Percentiles rank a stretch among this genome's conserved stretches.
phyloP scores from a whole-genome alignment of 2,797 vertebrate species.

The Prionace glauca region DNA sequence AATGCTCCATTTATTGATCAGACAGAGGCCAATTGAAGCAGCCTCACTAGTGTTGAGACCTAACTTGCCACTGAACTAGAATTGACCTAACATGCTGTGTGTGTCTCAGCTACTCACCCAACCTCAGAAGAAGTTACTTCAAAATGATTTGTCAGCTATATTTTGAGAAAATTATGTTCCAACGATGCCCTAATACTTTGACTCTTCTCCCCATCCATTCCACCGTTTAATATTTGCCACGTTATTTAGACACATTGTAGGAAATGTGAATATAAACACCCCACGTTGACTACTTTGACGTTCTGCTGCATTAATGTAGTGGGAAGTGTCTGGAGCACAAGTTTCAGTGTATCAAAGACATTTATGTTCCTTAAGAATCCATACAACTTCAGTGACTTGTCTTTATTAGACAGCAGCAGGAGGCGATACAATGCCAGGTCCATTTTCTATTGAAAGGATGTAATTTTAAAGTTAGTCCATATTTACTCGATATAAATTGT shows the following conservation, averaged over 20 bases:
- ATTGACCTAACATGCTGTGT: neutral
- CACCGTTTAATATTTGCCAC: neutral
- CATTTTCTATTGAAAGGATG: neutral
- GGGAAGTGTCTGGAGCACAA: neutral
- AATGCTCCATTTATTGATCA: neutral
- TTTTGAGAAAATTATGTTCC: neutral
- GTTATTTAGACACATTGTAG: neutral
- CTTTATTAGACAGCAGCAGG: neutral
- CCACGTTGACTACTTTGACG: neutral
- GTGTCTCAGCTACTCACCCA: neutral
- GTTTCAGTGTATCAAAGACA: neutral
- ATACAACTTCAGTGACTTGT: neutral
- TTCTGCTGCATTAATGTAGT: neutral
- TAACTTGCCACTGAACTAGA: neutral
- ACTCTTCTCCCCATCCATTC: neutral
- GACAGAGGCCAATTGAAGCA: neutral
- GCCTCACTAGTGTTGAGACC: neutral
- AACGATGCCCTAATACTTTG: neutral
- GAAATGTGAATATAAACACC: neutral
- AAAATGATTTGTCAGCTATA: neutral
- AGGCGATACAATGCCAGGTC: neutral
- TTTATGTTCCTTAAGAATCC: neutral
- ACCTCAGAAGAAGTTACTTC: neutral
- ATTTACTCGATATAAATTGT: neutral
- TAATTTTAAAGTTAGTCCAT: neutral